A percentile compares a stretch with the other conserved stretches of the same genome.
Evolutionary conservation across 2,888 invertebrate genomes (phyloP).

Genomic region (Parapristionchus giblindavisi): DNA sequence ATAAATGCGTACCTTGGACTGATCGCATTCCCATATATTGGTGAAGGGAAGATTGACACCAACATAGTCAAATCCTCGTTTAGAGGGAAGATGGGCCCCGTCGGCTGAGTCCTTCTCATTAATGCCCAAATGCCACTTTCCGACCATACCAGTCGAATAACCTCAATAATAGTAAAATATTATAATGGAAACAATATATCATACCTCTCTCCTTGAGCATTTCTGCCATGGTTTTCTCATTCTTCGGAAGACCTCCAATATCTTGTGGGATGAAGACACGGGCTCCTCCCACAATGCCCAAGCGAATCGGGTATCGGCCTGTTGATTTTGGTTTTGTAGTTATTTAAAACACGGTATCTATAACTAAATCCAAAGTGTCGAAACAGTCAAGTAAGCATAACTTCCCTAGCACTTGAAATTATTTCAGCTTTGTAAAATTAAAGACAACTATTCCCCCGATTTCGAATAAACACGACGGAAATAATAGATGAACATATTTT

Average conservation of each 20-base stretch:
- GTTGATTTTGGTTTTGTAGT: too few species aligned
- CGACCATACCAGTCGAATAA: slow-evolving; percentile 72
- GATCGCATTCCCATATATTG: slow-evolving; percentile 68
- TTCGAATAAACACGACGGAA: too few species aligned
- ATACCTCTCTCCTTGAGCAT: slow-evolving; percentile 70
- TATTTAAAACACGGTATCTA: too few species aligned
- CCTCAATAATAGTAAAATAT: slow-evolving; percentile 48
- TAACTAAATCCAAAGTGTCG: too few species aligned
- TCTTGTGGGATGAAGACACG: slow-evolving; percentile 68
- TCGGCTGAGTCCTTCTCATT: slow-evolving; percentile 66
- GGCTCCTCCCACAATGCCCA: slow-evolving; percentile 67
- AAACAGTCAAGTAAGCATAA: too few species aligned
- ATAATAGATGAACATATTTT: too few species aligned
- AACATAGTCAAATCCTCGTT: slow-evolving; percentile 67
- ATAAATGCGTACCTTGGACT: slow-evolving; percentile 46
- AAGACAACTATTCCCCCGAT: too few species aligned
- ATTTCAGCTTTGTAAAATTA: too few species aligned
- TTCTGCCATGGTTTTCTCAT: slow-evolving; percentile 73
- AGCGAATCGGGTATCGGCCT: slow-evolving; percentile 68
- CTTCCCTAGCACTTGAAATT: too few species aligned
- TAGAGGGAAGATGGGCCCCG: slow-evolving; percentile 66
- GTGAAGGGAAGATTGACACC: slow-evolving; percentile 69
- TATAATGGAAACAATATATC: neutral
- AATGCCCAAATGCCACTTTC: slow-evolving; percentile 75
- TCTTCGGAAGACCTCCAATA: slow-evolving; percentile 72